phyloP scores from a whole-genome alignment of 1,140 invertebrate genomes.

The Oncopeltus fasciatus region DNA sequence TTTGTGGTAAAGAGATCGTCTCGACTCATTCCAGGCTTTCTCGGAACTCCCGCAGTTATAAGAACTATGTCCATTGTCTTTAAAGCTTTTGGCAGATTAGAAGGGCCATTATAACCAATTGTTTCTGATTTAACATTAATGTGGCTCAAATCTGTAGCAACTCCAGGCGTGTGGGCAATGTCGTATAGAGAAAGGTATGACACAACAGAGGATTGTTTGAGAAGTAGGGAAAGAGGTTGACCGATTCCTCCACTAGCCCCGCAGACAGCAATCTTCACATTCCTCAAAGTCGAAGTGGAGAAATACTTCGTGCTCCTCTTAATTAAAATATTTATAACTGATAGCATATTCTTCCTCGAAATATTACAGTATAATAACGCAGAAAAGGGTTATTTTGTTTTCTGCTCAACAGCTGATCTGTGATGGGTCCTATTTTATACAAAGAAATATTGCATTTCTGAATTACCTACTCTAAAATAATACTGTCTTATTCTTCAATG shows the following conservation, averaged over 20 bases:
- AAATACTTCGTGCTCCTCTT: too few species aligned
- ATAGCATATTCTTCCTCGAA: too few species aligned
- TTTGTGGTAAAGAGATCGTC: slow-evolving; percentile 99
- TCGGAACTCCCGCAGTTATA: slow-evolving; percentile 92
- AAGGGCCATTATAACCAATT: slow-evolving; percentile 61
- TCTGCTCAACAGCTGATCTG: too few species aligned
- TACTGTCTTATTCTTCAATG: too few species aligned
- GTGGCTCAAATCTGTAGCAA: slow-evolving; percentile 94
- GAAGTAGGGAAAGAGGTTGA: slow-evolving; percentile 87
- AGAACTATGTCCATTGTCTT: slow-evolving; percentile 72
- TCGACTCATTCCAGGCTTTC: slow-evolving; percentile 88
- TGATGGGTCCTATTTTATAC: too few species aligned
- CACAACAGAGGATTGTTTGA: slow-evolving; percentile 82
- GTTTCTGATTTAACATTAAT: slow-evolving; percentile 82
- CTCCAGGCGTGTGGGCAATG: slow-evolving; percentile 90
- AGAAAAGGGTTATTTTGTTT: too few species aligned
- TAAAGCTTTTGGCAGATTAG: slow-evolving; percentile 53
- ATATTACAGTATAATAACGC: too few species aligned
- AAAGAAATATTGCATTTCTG: too few species aligned
- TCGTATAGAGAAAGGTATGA: slow-evolving; percentile 83
- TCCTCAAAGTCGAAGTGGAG: slow-evolving; percentile 9
- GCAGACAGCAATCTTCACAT: slow-evolving; percentile 77
- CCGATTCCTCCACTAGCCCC: slow-evolving; percentile 96
- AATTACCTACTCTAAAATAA: too few species aligned
- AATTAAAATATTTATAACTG: too few species aligned